These are phyloP conservation scores for Malthinus seriepunctatus DNA, from an alignment of 2,888 invertebrate species.

Conservation along the genomic window DNA sequence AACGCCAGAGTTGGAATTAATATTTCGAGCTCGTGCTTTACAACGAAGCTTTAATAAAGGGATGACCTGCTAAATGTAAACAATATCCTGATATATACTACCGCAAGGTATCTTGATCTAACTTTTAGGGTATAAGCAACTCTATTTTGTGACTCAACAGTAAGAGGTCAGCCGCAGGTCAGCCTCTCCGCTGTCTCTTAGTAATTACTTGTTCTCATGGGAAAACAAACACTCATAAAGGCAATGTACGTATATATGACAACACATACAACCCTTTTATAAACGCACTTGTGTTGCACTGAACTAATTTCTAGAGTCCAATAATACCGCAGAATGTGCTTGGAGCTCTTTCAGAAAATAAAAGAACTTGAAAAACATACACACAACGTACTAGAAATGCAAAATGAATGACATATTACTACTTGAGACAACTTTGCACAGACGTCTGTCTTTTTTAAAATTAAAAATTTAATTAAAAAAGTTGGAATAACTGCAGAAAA, in stretches of 20 bases:
- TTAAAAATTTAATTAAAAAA: too few species aligned
- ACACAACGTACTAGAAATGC: too few species aligned
- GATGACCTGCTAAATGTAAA: constrained; percentile 8
- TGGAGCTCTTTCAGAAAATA: too few species aligned
- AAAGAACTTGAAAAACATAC: too few species aligned
- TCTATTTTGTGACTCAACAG: constrained; percentile 21
- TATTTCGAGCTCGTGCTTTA: constrained; percentile 11
- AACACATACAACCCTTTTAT: constrained; percentile 14
- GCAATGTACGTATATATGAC: constrained; percentile 5
- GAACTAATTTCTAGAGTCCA: constrained; percentile 22
- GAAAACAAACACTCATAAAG: constrained; percentile 25
- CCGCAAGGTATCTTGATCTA: constrained; percentile 18
- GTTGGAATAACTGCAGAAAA: too few species aligned
- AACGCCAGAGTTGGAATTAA: constrained; percentile 17
- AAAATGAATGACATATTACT: too few species aligned
- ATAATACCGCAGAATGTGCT: constrained; percentile 19
- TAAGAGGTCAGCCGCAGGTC: constrained; percentile 30
- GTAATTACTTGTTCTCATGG: constrained; percentile 30
- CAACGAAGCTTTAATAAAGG: constrained; percentile 6
- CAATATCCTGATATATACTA: constrained; percentile 12
- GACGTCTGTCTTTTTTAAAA: too few species aligned
- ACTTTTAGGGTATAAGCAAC: constrained; percentile 15
- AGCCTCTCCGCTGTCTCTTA: constrained; percentile 26
- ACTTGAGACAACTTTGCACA: too few species aligned
- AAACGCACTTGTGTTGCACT: constrained; percentile 21